Percentiles rank a stretch among this genome's conserved stretches.
Conservation (phyloP, 2,113 vertebrate species). For the Boulengeromyrus knoepffleri region DNA sequence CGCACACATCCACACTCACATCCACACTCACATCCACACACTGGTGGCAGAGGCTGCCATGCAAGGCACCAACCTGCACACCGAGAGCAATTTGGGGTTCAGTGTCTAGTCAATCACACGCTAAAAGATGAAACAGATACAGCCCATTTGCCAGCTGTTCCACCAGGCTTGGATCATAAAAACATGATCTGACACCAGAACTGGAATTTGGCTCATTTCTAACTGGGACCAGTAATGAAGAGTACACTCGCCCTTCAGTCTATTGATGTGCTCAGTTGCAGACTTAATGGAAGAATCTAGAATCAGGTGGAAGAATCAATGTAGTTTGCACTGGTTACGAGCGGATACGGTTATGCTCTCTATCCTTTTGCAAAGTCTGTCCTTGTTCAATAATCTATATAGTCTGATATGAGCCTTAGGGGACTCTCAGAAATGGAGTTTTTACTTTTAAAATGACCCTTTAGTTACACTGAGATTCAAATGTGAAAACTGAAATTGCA, state of each 20-base stretch:
- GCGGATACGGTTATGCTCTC: background rate
- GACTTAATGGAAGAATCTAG: conserved; percentile 8
- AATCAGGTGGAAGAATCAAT: background rate
- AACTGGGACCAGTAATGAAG: background rate
- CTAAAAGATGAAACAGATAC: background rate
- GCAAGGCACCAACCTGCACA: no score
- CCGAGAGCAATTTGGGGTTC: no score
- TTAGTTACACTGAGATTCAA: background rate
- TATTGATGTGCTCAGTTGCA: background rate
- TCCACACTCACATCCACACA: no score
- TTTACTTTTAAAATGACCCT: background rate
- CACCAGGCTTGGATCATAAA: background rate
- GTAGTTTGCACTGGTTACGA: background rate
- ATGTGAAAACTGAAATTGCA: conserved; percentile 10
- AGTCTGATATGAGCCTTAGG: background rate
- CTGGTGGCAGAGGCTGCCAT: no score
- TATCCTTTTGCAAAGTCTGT: background rate
- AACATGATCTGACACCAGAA: background rate
- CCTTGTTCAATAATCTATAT: background rate
- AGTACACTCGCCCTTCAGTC: background rate
- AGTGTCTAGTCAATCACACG: background rate
- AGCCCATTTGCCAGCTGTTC: background rate
- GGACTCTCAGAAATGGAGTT: background rate
- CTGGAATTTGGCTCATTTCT: background rate
- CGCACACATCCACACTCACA: no score